Evolutionary conservation across 2,113 vertebrate species (phyloP), one percentile per base, ranked within the genome.

Genomic region (Zosterops borbonicus): DNA sequence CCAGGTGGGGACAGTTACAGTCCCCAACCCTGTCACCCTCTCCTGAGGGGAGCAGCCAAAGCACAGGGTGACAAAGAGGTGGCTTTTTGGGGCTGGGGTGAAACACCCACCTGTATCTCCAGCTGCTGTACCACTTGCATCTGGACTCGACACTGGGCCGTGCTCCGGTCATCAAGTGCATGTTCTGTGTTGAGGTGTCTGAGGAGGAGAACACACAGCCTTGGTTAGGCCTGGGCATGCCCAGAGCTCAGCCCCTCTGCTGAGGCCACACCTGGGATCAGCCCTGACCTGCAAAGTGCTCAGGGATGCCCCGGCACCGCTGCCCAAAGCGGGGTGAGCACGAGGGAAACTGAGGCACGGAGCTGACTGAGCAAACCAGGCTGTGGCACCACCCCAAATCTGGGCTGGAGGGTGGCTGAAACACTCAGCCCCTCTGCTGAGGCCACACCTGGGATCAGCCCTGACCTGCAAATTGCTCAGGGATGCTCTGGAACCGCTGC

Each of bases 61-160:
- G 12, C 76, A 20, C 4, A 1, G 74, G 1, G 37, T 28, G 59
- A 74, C 39, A 79, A n/a, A 24, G 25, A 56, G 53, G 27, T 0
- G 71, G 64, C 22, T 52, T 55, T 65, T 33, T 12, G 15, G 18
- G 39, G 31, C 31, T 6, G 67, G 31, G 42, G 53, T 3, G 3
- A 25, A 2, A 55, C 18, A 94, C 98, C 67, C 94, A 99, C 99
- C 99, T 99, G 99, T 96, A 99, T 99, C 98, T 99, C 99, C 98
- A 99, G 98, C 97, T 99, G 99, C 97, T 99, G 99, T 69, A 99
- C 99, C 97, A 99, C 99, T 97, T 99, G 99, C 99, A 99, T 99
- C 98, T 99, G 99, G 76, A 99, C 99, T 95, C 99, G 98, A 97
- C 99, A 99, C 98, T 99, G 99, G 89, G 99, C 99, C 6, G 99